These are phyloP conservation scores for Spea hammondii DNA, from an alignment of 2,797 vertebrate genomes.

Conservation along the genomic window DNA sequence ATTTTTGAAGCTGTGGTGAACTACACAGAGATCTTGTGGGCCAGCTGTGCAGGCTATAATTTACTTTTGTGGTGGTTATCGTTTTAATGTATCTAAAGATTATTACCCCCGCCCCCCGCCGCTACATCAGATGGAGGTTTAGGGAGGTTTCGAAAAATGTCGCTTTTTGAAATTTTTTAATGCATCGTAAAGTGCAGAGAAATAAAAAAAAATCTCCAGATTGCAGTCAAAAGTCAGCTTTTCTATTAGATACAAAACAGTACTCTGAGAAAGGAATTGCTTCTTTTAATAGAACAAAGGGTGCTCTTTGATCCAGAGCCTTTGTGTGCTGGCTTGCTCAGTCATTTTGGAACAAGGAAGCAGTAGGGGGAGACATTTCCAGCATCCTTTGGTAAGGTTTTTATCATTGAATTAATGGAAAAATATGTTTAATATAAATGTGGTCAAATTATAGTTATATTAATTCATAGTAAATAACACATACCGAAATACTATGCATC, in stretches of 20 bases:
- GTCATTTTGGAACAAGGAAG: constrained; percentile 23
- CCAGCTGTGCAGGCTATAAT: constrained; percentile 14
- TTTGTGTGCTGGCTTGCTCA: constrained; percentile 40
- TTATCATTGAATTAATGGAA: not conserved
- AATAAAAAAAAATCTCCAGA: constrained; percentile 42
- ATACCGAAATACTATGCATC: not conserved
- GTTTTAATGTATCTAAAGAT: constrained; percentile 39
- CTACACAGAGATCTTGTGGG: not conserved
- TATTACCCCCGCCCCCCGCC: not conserved
- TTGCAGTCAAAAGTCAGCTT: constrained; percentile 31
- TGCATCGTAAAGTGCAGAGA: constrained; percentile 38
- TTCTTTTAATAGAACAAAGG: constrained; percentile 48
- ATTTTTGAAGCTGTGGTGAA: constrained; percentile 1
- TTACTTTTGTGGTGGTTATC: constrained; percentile 24
- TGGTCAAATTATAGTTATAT: not conserved
- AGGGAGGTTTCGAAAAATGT: constrained; percentile 19
- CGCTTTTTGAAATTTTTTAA: constrained; percentile 47
- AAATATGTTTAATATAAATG: not conserved
- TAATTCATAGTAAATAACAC: not conserved
- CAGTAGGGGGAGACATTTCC: constrained; percentile 33
- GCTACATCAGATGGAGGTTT: constrained; percentile 12
- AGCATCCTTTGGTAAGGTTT: constrained; percentile 22
- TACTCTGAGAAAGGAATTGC: constrained; percentile 42
- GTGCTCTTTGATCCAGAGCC: constrained; percentile 36
- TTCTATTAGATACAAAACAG: constrained; percentile 48